Conservation (phyloP, 2,797 vertebrate species). For the Pseudotriccus pelzelni region DNA sequence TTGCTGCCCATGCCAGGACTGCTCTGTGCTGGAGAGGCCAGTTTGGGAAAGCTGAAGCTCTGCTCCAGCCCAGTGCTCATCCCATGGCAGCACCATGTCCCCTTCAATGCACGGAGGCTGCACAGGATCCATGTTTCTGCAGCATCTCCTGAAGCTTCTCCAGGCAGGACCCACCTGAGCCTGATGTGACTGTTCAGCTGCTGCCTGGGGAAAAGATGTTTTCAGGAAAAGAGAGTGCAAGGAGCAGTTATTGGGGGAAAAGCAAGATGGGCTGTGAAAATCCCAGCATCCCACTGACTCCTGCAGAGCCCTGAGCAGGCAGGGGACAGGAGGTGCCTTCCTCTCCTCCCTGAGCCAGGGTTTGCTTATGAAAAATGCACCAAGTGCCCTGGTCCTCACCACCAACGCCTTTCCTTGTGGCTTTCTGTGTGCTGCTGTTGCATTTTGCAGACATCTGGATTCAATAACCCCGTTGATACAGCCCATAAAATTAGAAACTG, state of each 20-base stretch:
- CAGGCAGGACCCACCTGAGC: neutral
- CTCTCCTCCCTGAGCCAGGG: neutral
- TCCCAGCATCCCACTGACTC: neutral
- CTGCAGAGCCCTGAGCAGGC: neutral
- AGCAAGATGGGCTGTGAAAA: neutral
- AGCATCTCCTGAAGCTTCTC: neutral
- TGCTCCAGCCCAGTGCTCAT: neutral
- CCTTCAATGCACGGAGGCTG: neutral
- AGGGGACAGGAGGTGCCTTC: neutral
- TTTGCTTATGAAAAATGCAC: slow-evolving; percentile 39
- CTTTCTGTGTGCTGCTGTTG: slow-evolving; percentile 52
- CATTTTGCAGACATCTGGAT: slow-evolving; percentile 72
- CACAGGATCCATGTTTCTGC: rapidly evolving
- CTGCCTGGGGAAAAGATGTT: neutral
- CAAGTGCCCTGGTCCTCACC: neutral
- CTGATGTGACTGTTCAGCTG: rapidly evolving
- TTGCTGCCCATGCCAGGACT: neutral
- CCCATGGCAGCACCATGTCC: neutral
- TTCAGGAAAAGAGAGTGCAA: neutral
- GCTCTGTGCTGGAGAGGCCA: neutral
- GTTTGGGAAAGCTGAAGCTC: neutral
- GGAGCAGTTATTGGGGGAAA: neutral
- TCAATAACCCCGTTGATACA: slow-evolving; percentile 69
- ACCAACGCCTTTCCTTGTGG: slow-evolving; percentile 25
- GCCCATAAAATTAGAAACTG: slow-evolving; percentile 73